phyloP scores from a whole-genome alignment of 2,888 invertebrate species.

The Drosophila glabriapex region DNA sequence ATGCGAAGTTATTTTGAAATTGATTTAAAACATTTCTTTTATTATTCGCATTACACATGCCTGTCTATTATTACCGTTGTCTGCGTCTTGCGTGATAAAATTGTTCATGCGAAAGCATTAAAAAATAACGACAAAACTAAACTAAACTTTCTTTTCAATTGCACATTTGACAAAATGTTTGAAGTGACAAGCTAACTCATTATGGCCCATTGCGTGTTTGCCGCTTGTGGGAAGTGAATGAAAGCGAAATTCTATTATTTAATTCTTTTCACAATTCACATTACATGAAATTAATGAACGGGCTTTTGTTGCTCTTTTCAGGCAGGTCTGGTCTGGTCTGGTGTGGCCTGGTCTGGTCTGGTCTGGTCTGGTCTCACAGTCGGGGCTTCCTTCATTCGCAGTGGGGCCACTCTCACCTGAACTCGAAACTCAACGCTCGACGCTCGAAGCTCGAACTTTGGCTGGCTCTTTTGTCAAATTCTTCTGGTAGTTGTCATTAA shows the following conservation, averaged over 20 bases:
- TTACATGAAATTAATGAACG: constrained; percentile 73
- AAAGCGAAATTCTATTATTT: constrained; percentile 85
- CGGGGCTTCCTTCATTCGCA: constrained; percentile 11
- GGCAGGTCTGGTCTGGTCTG: neutral
- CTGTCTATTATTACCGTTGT: constrained; percentile 13
- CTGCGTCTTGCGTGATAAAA: constrained; percentile 22
- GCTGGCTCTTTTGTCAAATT: constrained; percentile 64
- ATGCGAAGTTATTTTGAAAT: constrained; percentile 47
- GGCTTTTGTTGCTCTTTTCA: constrained; percentile 30
- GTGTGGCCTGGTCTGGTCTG: neutral
- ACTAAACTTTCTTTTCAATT: constrained; percentile 75
- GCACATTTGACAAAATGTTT: constrained; percentile 58
- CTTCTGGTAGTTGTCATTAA: constrained; percentile 65
- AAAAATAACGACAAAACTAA: constrained; percentile 3
- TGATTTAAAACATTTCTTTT: constrained; percentile 43
- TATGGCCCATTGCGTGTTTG: constrained; percentile 68
- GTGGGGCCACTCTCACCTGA: constrained; percentile 56
- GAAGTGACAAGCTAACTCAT: constrained; percentile 47
- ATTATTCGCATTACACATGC: constrained; percentile 37
- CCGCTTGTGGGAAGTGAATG: constrained; percentile 68
- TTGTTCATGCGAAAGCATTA: constrained; percentile 22
- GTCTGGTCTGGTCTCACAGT: constrained; percentile 9
- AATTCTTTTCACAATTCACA: constrained; percentile 80
- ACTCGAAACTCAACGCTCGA: constrained; percentile 21
- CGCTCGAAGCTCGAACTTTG: constrained; percentile 6